Base-by-base conservation (phyloP, 2,797 vertebrate genomes). In the Pseudochaenichthys georgianus region DNA sequence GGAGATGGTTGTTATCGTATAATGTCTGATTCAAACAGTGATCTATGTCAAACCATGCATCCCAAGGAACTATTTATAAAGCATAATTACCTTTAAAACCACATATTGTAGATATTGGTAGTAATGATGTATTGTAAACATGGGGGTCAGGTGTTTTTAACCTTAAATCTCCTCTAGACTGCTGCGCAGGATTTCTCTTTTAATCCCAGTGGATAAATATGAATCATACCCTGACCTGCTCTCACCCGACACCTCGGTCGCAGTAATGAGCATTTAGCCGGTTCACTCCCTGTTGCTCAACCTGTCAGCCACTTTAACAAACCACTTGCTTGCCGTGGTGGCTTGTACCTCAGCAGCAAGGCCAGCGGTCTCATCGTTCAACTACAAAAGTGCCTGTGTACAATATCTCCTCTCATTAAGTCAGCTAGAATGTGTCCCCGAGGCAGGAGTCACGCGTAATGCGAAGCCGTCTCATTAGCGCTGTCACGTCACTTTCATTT, bases 401-500 rank as follows among this genome's bases (percentile, higher is more conserved):
- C 90, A 72, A 88, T 86, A 91, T 89, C 89, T 91, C 80, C 87
- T 87, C 89, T 91, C 91, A 92, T 93, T 93, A 90, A 91, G 88
- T 86, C 85, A 74, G 83, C 82, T 81, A 60, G 87, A 87, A 91
- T 83, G 89, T 66, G 80, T 80, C 88, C 90, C 87, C 75, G 81
- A 66, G 90, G 89, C 90, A 16, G 87, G 81, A 91, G 84, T 82
- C 72, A 74, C 81, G 52, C 75, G 83, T 90, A 90, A 92, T 86
- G 88, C 71, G 87, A 90, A 86, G 88, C 82, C 55, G 84, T 89
- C 92, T 90, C 92, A 93, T 94, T 94, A 94, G 81, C 79, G 70
- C 77, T 67, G 89, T 92, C 93, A 88, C 78, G 92, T 93, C 91
- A 91, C 87, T 92, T 93, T 90, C 88, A 90, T 92, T 93, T 93